Evolutionary conservation across 2,113 vertebrate species (phyloP).

Genomic region (Salminus brasiliensis): DNA sequence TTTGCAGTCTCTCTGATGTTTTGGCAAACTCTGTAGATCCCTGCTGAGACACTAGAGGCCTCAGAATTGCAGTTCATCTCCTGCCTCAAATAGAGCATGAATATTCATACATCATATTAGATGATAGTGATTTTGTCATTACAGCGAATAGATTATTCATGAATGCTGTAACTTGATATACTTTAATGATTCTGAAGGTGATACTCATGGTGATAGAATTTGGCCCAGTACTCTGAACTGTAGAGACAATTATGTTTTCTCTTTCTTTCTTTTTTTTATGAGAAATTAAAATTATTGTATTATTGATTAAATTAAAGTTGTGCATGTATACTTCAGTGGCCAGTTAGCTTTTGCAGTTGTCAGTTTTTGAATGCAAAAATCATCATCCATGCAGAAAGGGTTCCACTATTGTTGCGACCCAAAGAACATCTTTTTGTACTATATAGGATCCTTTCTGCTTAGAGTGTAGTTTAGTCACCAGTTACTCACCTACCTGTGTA

Average conservation of each 20-base stretch:
- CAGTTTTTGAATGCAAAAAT: too few relatives aligned
- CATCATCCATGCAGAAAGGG: too few relatives aligned
- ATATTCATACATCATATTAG: slow-evolving; percentile 12
- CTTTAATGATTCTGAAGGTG: neutral
- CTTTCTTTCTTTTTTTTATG: too few relatives aligned
- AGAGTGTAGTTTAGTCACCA: too few relatives aligned
- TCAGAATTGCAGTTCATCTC: slow-evolving; percentile 1
- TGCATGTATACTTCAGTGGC: too few relatives aligned
- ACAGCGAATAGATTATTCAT: slow-evolving; percentile 7
- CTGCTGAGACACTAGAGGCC: neutral
- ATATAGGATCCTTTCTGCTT: too few relatives aligned
- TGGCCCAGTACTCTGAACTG: neutral
- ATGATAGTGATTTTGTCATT: slow-evolving; percentile 9
- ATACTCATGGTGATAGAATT: neutral
- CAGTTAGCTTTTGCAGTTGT: too few relatives aligned
- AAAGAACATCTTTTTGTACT: too few relatives aligned
- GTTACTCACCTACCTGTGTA: too few relatives aligned
- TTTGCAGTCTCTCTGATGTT: slow-evolving; percentile 20
- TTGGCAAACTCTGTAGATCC: neutral
- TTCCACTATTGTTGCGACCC: too few relatives aligned
- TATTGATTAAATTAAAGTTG: too few relatives aligned
- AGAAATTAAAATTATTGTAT: too few relatives aligned
- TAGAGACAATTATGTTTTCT: neutral
- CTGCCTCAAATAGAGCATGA: neutral
- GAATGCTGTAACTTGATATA: neutral